These are phyloP conservation scores for Hypotaenidia okinawae DNA, from an alignment of 2,797 vertebrate species.

Conservation along the genomic window DNA sequence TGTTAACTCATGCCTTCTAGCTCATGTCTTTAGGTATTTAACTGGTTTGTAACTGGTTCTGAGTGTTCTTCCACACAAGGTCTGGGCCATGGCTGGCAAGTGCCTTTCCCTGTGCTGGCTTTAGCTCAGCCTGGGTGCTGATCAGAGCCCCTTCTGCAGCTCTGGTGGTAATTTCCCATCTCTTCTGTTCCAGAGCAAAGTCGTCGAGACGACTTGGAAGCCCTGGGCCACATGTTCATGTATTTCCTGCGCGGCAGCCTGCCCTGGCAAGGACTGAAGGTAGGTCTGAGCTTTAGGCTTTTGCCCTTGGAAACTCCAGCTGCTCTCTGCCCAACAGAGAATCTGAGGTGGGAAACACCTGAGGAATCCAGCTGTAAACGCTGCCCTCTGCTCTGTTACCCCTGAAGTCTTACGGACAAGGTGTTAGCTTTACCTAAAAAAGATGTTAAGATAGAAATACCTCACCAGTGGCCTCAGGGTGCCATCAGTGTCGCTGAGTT, in stretches of 20 bases:
- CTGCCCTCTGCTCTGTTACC: neutral
- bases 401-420: neutral
- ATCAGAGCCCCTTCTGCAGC: slow-evolving; percentile 14
- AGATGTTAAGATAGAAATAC: neutral
- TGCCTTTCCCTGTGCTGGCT: neutral
- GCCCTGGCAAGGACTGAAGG: slow-evolving; percentile 98
- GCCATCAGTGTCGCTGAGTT: neutral
- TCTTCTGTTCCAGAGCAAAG: slow-evolving; percentile 90
- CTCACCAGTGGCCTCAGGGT: neutral
- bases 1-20: neutral
- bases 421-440: neutral
- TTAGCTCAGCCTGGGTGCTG: slow-evolving; percentile 17
- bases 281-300: slow-evolving; percentile 65
- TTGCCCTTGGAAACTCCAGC: neutral
- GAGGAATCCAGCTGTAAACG: neutral
- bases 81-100: neutral
- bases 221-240: slow-evolving; percentile 99
- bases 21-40: neutral
- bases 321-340: neutral
- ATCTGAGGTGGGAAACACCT: neutral
- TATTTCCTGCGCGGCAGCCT: slow-evolving; percentile 99
- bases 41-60: neutral
- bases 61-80: neutral
- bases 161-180: slow-evolving; percentile 57
- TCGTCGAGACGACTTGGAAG: slow-evolving; percentile 96